These are phyloP conservation scores for Caenorhabditis doughertyi DNA, from an alignment of 2,888 invertebrate species.

Conservation along the genomic window DNA sequence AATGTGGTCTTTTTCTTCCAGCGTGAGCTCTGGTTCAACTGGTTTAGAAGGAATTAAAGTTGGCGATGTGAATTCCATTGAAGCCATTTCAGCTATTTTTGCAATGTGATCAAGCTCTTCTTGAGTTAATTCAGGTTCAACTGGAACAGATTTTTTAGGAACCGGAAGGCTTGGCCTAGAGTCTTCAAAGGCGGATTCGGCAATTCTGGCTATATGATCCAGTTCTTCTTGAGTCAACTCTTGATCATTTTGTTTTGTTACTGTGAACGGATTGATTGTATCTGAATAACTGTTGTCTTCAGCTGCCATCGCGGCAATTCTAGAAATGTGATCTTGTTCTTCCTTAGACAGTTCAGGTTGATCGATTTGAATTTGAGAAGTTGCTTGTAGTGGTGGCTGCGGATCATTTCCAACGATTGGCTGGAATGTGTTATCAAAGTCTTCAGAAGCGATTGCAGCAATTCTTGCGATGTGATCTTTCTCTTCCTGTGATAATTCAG, in stretches of 20 bases:
- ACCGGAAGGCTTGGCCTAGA: background rate
- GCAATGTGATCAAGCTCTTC: conserved; percentile 73
- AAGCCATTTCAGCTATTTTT: conserved; percentile 52
- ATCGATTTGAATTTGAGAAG: background rate
- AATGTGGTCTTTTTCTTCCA: conserved; percentile 72
- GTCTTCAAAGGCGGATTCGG: conserved; percentile 46
- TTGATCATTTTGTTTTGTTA: conserved; percentile 25
- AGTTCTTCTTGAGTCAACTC: conserved; percentile 68
- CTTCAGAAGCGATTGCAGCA: conserved; percentile 4
- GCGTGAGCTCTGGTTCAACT: conserved; percentile 49
- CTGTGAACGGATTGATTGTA: background rate
- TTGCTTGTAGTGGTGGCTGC: background rate
- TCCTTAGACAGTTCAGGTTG: conserved; percentile 54
- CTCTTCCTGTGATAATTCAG: conserved; percentile 30
- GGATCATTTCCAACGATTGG: background rate
- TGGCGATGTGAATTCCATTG: conserved; percentile 7
- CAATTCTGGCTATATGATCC: conserved; percentile 66
- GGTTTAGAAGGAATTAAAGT: background rate
- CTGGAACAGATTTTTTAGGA: background rate
- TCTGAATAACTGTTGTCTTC: background rate
- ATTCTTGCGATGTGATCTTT: conserved; percentile 30
- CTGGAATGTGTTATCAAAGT: background rate
- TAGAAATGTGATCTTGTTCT: conserved; percentile 65
- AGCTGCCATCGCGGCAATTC: conserved; percentile 31
- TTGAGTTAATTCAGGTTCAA: conserved; percentile 56